Base-by-base conservation (phyloP, 2,797 vertebrate species). In the Oryzias dopingdopingensis region DNA sequence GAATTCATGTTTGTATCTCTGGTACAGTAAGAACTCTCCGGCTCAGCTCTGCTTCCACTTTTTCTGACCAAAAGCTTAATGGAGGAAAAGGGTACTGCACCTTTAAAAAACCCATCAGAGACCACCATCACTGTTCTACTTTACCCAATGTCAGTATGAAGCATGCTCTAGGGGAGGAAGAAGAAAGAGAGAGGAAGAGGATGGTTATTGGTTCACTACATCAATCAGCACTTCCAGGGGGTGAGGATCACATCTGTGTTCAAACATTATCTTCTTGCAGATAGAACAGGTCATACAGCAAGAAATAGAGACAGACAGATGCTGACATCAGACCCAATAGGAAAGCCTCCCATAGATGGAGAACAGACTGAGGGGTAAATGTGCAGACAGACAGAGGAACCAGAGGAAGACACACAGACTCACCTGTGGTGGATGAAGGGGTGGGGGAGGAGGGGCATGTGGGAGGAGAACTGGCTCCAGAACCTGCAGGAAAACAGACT, bases 111-210 rank as follows among this genome's bases (percentile, higher is more conserved):
- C 85, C 59, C 65, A 79, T 64, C 50, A 56, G 60, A 89, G 76
- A 90, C 62, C 91, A 90, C 92, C 90, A 93, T 89, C 88, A 89
- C 86, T 86, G 23, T 22, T 88, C 95, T 97, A 98, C 96, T 93
- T 98, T 97, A 97, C 95, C 90, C 89, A 90, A 81, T 12, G 54
- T 98, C 95, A 98, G 94, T 95, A 96, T 93, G 95, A 93, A 76
- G 93, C 95, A 96, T 96, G 95, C 94, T 98, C 96, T 98, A 96
- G 72, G 83, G 94, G 93, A 92, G 93, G 94, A 91, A 86, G 87
- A 74, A 84, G 86, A 62, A 88, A 89, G 74, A 92, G 80, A 81
- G 68, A 76, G 84, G 71, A 81, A 91, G 84, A 83, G 70, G 84
- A 84, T 72, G 0, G 54, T 91, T 91, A 91, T 80, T 86, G 47